phyloP scores from a whole-genome alignment of 2,797 vertebrate species.

The Bufotes viridis region DNA sequence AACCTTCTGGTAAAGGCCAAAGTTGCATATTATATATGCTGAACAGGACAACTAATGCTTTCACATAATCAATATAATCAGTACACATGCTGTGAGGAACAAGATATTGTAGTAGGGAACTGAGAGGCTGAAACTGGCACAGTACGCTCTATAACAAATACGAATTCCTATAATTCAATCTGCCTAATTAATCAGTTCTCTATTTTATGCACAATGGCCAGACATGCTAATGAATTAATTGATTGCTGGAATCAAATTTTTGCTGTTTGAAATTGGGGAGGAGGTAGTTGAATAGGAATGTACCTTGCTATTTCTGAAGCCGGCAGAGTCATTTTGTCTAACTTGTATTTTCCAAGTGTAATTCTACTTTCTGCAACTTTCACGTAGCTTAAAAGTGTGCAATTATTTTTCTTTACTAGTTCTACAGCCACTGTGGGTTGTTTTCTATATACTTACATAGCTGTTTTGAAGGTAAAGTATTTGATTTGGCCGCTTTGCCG shows the following conservation, averaged over 20 bases:
- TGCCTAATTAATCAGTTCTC: slow-evolving; percentile 8
- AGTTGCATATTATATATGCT: slow-evolving; percentile 61
- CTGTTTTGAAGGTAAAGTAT: too few species aligned
- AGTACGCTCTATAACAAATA: slow-evolving; percentile 34
- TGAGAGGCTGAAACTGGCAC: slow-evolving; percentile 29
- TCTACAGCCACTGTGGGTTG: too few species aligned
- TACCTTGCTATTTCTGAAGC: background rate
- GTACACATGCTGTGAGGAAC: slow-evolving; percentile 54
- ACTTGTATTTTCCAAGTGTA: background rate
- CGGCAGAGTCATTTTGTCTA: background rate
- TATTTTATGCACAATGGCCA: slow-evolving; percentile 25
- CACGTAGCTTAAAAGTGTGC: background rate
- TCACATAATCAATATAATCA: slow-evolving; percentile 63
- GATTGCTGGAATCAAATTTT: background rate
- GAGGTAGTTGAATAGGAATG: background rate
- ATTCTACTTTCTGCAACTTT: background rate
- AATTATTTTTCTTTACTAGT: background rate
- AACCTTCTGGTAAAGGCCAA: slow-evolving; percentile 63
- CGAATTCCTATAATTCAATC: slow-evolving; percentile 27
- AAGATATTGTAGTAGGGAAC: slow-evolving; percentile 48
- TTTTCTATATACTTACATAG: too few species aligned
- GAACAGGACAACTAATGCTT: slow-evolving; percentile 60
- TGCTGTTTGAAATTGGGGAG: slow-evolving; percentile 1
- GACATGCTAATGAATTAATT: slow-evolving; percentile 11
- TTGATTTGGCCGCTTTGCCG: too few species aligned